phyloP scores from a whole-genome alignment of 2,113 vertebrate species.

The Myodes glareolus region DNA sequence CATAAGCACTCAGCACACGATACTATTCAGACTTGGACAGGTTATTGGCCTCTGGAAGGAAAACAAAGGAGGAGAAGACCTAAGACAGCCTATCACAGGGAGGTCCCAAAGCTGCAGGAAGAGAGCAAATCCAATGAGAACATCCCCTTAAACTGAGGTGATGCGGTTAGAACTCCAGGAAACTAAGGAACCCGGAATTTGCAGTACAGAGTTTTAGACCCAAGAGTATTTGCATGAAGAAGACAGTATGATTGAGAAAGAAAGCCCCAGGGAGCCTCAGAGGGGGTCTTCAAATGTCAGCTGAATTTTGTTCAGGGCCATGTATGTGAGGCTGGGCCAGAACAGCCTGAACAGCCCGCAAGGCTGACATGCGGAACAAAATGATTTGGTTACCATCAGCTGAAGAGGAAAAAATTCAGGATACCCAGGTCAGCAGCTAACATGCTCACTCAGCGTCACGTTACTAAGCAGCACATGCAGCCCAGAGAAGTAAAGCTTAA shows the following conservation, averaged over 20 bases:
- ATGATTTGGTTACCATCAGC: background rate
- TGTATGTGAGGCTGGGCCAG: background rate
- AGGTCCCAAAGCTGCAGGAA: background rate
- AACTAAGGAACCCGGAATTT: background rate
- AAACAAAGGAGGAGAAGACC: background rate
- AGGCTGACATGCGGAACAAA: background rate
- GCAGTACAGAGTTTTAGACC: background rate
- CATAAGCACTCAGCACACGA: background rate
- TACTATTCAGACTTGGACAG: background rate
- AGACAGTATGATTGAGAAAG: background rate
- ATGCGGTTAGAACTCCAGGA: background rate
- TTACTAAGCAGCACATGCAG: background rate
- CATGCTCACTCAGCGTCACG: background rate
- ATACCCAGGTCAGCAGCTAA: background rate
- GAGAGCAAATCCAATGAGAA: background rate
- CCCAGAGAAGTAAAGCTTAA: background rate
- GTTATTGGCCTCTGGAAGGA: background rate
- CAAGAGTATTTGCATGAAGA: background rate
- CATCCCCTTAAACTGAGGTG: background rate
- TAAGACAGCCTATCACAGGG: background rate
- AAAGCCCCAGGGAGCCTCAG: background rate
- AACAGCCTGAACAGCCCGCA: background rate
- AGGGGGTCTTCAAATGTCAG: background rate
- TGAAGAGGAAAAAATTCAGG: background rate
- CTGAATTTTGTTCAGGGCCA: background rate